phyloP scores from a whole-genome alignment of 2,888 invertebrate species.

The Plemyria rubiginata region DNA sequence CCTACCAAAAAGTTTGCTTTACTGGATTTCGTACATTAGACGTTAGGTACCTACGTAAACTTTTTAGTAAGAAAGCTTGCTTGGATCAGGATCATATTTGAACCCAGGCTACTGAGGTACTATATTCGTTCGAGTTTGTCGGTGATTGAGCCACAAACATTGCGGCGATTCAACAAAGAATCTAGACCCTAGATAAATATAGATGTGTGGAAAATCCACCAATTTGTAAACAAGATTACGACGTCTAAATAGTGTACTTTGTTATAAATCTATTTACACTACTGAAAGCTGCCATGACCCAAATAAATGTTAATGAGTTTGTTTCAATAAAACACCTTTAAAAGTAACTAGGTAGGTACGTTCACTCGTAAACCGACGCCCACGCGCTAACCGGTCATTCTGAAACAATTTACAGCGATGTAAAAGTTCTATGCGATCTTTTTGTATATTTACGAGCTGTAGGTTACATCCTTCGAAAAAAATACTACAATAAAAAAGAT shows the following conservation, averaged over 20 bases:
- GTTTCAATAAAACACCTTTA: constrained; percentile 36
- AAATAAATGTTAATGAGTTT: constrained; percentile 40
- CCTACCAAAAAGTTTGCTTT: too few species aligned
- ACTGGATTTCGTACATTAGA: too few species aligned
- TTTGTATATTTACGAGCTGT: constrained; percentile 47
- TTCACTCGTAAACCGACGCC: constrained; percentile 37
- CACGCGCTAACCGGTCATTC: constrained; percentile 47
- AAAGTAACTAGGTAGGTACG: constrained; percentile 28
- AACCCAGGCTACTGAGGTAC: too few species aligned
- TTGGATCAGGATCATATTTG: background rate
- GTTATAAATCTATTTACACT: constrained; percentile 19
- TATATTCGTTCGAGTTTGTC: too few species aligned
- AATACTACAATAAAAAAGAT: background rate
- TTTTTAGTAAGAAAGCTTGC: background rate
- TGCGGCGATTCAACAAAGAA: too few species aligned
- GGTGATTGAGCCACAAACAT: too few species aligned
- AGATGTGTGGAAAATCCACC: too few species aligned
- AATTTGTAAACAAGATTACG: background rate
- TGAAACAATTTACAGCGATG: constrained; percentile 55
- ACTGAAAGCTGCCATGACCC: constrained; percentile 40
- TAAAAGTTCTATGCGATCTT: constrained; percentile 50
- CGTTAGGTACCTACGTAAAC: too few species aligned
- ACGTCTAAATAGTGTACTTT: constrained; percentile 12
- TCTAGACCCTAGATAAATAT: too few species aligned
- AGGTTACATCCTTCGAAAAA: background rate